Evolutionary conservation across 2,888 invertebrate species (phyloP).

Genomic region (Campoplex capitator): DNA sequence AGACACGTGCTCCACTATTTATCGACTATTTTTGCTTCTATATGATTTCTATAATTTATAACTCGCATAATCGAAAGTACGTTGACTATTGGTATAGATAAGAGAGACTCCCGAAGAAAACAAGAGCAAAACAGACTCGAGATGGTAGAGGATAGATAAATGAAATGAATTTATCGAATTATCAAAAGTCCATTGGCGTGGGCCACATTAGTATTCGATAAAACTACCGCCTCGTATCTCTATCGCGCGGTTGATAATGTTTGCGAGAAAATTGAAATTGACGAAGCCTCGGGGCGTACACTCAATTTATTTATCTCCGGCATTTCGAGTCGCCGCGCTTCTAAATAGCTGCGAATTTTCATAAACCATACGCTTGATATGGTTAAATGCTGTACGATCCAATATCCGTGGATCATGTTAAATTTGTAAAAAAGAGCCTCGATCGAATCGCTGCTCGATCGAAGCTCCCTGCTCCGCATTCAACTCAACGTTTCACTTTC

Average conservation of each 20-base stretch:
- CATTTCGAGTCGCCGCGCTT: not conserved
- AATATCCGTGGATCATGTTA: not conserved
- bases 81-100: not conserved
- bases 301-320: not conserved
- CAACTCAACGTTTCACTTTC: not conserved
- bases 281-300: slow-evolving; percentile 17
- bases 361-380: not conserved
- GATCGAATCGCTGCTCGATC: not conserved
- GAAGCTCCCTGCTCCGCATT: not conserved
- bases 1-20: not conserved
- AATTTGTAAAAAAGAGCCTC: not conserved
- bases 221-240: not conserved
- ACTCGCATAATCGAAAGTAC: slow-evolving; percentile 5
- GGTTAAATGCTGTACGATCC: too few species aligned
- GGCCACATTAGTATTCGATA: slow-evolving; percentile 6
- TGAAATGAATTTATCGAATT: slow-evolving; percentile 32
- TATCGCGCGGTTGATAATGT: not conserved
- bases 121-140: slow-evolving; percentile 16
- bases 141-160: not conserved
- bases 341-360: slow-evolving; percentile 17
- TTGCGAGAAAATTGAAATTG: slow-evolving; percentile 15
- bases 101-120: slow-evolving; percentile 7
- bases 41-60: not conserved
- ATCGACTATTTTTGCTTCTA: not conserved
- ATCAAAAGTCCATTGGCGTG: slow-evolving; percentile 5